These are phyloP conservation scores for Corella eumyota DNA, from an alignment of 23 tunicate genomes.

Conservation along the genomic window DNA sequence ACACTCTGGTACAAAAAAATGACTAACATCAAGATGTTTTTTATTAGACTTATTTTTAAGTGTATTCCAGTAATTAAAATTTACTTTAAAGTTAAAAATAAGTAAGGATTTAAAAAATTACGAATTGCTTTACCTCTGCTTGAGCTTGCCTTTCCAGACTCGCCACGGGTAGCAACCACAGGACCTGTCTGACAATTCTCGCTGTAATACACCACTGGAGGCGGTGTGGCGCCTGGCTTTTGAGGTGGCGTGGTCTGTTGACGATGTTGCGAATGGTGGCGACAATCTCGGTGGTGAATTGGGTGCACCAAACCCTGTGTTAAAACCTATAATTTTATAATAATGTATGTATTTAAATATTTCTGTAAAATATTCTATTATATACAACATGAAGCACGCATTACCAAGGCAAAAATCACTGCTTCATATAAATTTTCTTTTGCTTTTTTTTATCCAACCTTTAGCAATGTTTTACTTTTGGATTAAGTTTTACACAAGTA, in stretches of 20 bases:
- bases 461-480: too few species aligned
- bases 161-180: conserved; percentile 9
- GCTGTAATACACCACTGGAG: conserved; percentile 57
- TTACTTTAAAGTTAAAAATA: background rate
- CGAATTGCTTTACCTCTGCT: conserved; percentile 4
- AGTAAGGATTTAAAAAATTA: too few species aligned
- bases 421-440: too few species aligned
- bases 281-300: conserved; percentile 12
- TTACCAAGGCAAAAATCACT: too few species aligned
- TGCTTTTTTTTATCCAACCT: too few species aligned
- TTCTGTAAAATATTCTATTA: background rate
- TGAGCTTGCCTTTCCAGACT: conserved; percentile 1
- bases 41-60: background rate
- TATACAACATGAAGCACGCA: background rate
- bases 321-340: background rate
- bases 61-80: background rate
- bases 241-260: conserved; percentile 5
- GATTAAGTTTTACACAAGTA: too few species aligned
- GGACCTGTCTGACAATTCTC: conserved; percentile 62
- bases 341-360: background rate
- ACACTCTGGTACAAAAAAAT: too few species aligned
- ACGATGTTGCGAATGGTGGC: background rate
- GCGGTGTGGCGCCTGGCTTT: conserved; percentile 14
- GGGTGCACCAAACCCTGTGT: conserved; percentile 2
- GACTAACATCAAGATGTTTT: background rate